These are phyloP conservation scores for Amphipyra tragopoginis DNA, from an alignment of 2,888 invertebrate genomes.

Conservation along the genomic window DNA sequence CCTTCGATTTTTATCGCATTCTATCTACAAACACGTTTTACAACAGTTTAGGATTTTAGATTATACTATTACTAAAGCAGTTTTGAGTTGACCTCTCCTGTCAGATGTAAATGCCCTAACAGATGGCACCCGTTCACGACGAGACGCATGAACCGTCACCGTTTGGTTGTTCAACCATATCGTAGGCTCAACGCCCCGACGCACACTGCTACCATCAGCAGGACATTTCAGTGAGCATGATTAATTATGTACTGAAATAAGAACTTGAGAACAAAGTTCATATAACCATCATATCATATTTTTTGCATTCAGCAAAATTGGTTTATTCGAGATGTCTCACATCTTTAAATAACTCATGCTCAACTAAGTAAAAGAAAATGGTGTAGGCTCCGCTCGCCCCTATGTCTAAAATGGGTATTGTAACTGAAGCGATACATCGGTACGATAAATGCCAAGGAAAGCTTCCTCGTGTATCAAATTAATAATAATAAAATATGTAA, in stretches of 20 bases:
- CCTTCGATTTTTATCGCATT: too few species aligned
- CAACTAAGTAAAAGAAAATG: conserved; percentile 4
- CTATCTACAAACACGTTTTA: too few species aligned
- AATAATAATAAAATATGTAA: conserved; percentile 29
- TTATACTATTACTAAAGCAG: not conserved
- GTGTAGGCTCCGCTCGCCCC: too few species aligned
- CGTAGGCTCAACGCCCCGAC: not conserved
- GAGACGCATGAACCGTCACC: not conserved
- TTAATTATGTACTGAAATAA: not conserved
- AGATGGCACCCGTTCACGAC: conserved; percentile 3
- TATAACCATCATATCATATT: not conserved
- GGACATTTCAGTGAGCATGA: not conserved
- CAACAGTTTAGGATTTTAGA: too few species aligned
- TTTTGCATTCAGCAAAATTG: not conserved
- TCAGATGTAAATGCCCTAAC: not conserved
- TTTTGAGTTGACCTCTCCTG: not conserved
- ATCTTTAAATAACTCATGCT: not conserved
- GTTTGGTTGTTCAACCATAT: not conserved
- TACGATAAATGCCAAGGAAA: not conserved
- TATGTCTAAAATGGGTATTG: conserved; percentile 7
- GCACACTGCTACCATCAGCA: not conserved
- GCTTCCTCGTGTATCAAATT: conserved; percentile 1
- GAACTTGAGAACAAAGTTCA: not conserved
- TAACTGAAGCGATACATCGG: conserved; percentile 15
- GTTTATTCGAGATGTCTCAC: not conserved